Evolutionary conservation across 2,888 invertebrate genomes (phyloP).

Genomic region (Masnerella sp.): DNA sequence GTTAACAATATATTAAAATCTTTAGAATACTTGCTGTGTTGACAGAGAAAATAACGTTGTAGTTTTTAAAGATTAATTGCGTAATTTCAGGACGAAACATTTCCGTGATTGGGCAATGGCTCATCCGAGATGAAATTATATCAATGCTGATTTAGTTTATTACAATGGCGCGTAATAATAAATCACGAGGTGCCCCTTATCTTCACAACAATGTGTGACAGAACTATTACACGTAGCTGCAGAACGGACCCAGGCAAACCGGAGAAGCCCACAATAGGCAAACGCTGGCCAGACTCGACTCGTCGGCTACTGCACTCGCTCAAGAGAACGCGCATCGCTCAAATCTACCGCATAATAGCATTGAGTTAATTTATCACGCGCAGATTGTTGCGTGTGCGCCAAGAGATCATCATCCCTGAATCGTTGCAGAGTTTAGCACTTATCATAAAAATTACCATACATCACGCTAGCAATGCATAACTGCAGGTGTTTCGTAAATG

Average conservation of each 20-base stretch:
- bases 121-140: slow-evolving; percentile 58
- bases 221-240: slow-evolving; percentile 65
- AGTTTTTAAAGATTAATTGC: too few relatives aligned
- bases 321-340: slow-evolving; percentile 60
- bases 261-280: slow-evolving; percentile 48
- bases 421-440: slow-evolving; percentile 17
- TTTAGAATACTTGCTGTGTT: too few relatives aligned
- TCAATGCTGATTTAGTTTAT: slow-evolving; percentile 68
- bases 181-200: slow-evolving; percentile 66
- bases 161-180: slow-evolving; percentile 65
- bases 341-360: slow-evolving; percentile 64
- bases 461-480: not conserved
- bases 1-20: too few relatives aligned
- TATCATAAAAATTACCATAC: slow-evolving; percentile 25
- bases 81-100: not conserved
- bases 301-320: slow-evolving; percentile 39
- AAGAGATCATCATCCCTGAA: slow-evolving; percentile 38
- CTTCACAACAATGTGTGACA: slow-evolving; percentile 67
- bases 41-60: too few relatives aligned
- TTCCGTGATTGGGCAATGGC: slow-evolving; percentile 1
- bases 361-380: slow-evolving; percentile 63
- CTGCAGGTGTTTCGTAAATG: not conserved
- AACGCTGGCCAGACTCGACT: slow-evolving; percentile 24
- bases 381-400: slow-evolving; percentile 45
- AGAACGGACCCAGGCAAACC: slow-evolving; percentile 46